Evolutionary conservation across 1,140 invertebrate genomes (phyloP).

Genomic region (Tenebrio molitor): DNA sequence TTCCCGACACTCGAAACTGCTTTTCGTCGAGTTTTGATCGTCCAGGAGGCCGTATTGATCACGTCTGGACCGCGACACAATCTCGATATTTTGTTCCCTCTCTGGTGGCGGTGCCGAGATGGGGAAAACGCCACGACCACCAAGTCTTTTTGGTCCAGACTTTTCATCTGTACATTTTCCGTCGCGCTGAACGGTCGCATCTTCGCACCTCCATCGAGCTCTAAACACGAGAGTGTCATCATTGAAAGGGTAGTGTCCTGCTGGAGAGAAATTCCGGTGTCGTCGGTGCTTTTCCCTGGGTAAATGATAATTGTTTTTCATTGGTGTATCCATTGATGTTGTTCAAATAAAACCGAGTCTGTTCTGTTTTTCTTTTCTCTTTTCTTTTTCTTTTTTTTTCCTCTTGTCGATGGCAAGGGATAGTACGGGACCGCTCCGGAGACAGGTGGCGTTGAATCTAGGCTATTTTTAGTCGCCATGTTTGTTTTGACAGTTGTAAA

Average conservation of each 20-base stretch:
- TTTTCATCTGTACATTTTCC: constrained; percentile 39
- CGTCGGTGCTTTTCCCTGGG: constrained; percentile 9
- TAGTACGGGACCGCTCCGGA: no score
- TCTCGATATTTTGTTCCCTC: constrained; percentile 49
- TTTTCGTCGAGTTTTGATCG: constrained; percentile 51
- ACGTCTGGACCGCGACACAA: constrained; percentile 39
- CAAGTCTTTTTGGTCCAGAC: constrained; percentile 23
- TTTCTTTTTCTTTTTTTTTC: no score
- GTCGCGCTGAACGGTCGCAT: constrained; percentile 18
- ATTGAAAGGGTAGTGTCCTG: background rate
- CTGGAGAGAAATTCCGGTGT: background rate
- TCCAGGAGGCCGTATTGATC: constrained; percentile 50
- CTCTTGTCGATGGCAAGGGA: no score
- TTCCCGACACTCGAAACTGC: constrained; percentile 46
- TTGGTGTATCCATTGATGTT: background rate
- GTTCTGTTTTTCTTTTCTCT: no score
- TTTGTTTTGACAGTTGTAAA: no score
- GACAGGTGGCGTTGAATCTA: no score
- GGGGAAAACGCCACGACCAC: constrained; percentile 7
- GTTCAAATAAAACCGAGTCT: background rate
- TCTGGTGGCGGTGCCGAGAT: constrained; percentile 5
- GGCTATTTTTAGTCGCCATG: no score
- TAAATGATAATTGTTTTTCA: constrained; percentile 1
- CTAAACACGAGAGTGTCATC: no score
- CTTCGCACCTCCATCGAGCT: background rate